Base-by-base conservation (phyloP, 2,797 vertebrate species). In the Leptoclinus maculatus region DNA sequence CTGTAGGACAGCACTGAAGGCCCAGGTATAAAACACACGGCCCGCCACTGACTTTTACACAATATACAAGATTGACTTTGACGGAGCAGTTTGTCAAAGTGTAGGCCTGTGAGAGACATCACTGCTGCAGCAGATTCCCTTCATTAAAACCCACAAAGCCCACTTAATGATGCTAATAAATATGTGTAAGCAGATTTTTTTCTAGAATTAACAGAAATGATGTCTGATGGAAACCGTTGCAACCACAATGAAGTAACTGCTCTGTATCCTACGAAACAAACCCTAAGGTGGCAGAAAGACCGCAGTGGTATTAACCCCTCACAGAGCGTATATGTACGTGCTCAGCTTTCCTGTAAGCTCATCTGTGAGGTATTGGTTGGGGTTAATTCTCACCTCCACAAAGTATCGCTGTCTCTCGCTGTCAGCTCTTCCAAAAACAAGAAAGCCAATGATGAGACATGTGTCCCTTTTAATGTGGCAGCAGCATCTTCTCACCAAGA, bases 401-500 rank as follows among this genome's bases (percentile, higher is more conserved):
- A 58, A 69, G 41, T 39, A 71, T 76, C 41, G 16, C 14, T 75
- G 29, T 67, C 13, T 75, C 13, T 43, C 11, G 23, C 49, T 78
- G 49, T 7, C 43, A 63, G 74, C 58, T 45, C 54, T 76, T 87
- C 66, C 66, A 19, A 64, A 21, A 71, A 58, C 65, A 86, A 17
- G 27, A 85, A 91, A 90, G 80, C 59, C 53, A 66, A 51, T 16
- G 21, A 60, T 76, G 19, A 67, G n/a, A 45, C 19, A 3, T 77
- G 0, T 13, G 1, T 1, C 29, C 12, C 79, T 92, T 95, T 95
- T 95, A 85, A 95, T 95, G 94, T 95, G 94, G 94, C 91, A 91
- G 76, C 80, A 82, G 39, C 34, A 68, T 79, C 86, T 90, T 83
- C 91, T 90, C 83, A 87, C 91, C 74, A 86, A 84, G 76, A 81